Evolutionary conservation across 2,797 vertebrate genomes (phyloP).

Genomic region (Myotis planiceps): DNA sequence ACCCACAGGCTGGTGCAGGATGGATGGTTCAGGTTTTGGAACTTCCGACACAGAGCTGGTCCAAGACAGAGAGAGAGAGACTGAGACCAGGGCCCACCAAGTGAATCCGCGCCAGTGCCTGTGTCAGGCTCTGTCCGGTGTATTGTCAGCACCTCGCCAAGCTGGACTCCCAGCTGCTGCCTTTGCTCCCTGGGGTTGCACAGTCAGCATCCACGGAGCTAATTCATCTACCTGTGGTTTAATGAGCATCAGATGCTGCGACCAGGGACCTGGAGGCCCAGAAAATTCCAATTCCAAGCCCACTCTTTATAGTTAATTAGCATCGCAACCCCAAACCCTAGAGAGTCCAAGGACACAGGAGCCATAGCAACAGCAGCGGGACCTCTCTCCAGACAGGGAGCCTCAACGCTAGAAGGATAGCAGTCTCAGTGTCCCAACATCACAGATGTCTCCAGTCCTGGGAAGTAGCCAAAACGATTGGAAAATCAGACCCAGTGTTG

Average conservation of each 20-base stretch:
- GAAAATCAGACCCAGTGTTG: background rate
- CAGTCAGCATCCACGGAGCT: conserved; percentile 52
- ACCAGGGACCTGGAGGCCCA: conserved; percentile 60
- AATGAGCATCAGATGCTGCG: conserved; percentile 32
- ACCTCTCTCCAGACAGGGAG: background rate
- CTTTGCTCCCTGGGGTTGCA: background rate
- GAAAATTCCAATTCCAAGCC: conserved; percentile 76
- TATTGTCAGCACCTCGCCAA: background rate
- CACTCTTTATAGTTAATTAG: conserved; percentile 80
- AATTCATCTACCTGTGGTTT: conserved; percentile 64
- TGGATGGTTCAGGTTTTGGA: background rate
- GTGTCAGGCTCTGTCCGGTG: background rate
- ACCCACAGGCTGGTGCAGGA: background rate
- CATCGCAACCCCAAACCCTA: conserved; percentile 52
- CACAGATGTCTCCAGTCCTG: background rate
- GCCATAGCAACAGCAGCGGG: background rate
- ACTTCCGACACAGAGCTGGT: background rate
- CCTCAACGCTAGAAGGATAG: background rate
- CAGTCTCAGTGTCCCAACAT: background rate
- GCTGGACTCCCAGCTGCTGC: background rate
- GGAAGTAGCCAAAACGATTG: background rate
- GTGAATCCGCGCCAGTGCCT: background rate
- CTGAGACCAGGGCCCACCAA: accelerated
- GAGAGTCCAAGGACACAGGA: background rate
- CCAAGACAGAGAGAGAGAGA: background rate